A percentile compares a stretch with the other conserved stretches of the same genome.
phyloP scores from a whole-genome alignment of 2,113 vertebrate species.

The Prionailurus viverrinus region DNA sequence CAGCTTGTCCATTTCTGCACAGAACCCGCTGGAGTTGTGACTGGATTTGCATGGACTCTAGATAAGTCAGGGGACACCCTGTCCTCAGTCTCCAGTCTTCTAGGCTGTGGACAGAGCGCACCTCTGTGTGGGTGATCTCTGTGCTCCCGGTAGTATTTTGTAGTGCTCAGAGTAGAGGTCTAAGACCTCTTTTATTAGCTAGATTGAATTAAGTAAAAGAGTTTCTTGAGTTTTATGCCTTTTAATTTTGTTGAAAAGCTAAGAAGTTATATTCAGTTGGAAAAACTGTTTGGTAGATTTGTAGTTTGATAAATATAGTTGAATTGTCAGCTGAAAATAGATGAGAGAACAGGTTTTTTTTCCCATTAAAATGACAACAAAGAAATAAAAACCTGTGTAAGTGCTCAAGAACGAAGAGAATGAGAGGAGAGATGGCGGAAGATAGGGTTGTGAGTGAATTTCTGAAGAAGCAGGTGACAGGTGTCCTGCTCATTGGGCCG shows the following conservation, averaged over 20 bases:
- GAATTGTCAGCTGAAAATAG: neutral
- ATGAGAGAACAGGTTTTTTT: neutral
- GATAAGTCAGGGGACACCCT: neutral
- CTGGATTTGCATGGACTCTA: neutral
- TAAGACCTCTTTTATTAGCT: neutral
- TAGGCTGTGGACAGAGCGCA: fast-evolving
- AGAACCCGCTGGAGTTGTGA: neutral
- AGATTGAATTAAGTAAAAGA: neutral
- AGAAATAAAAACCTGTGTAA: neutral
- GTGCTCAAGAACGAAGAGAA: neutral
- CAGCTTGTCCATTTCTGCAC: neutral
- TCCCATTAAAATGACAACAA: neutral
- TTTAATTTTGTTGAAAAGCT: neutral
- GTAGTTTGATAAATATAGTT: neutral
- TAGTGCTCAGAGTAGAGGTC: neutral
- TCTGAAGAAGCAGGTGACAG: neutral
- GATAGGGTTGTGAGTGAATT: neutral
- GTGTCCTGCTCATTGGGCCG: neutral
- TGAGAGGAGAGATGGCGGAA: neutral
- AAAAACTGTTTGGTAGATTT: neutral
- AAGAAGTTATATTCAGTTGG: neutral
- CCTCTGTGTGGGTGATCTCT: neutral
- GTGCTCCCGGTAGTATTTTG: too few relatives aligned
- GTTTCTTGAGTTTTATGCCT: neutral
- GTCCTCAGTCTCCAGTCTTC: fast-evolving